A percentile compares a stretch with the other conserved stretches of the same genome.
Evolutionary conservation across 2,113 vertebrate genomes (phyloP).

Genomic region (Pteruthius melanotis): DNA sequence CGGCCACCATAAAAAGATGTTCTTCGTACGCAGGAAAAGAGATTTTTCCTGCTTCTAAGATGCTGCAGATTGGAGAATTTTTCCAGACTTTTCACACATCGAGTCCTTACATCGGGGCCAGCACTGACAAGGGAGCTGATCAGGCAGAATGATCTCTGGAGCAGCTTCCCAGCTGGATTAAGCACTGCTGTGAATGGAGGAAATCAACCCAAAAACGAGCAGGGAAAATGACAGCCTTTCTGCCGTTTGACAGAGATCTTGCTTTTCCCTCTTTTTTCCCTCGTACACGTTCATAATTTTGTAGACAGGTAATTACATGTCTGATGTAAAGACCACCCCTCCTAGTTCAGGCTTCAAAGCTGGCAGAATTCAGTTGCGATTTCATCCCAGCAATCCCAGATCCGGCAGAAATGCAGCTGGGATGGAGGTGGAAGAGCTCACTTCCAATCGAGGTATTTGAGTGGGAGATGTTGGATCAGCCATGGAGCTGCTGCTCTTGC

Average conservation of each 20-base stretch:
- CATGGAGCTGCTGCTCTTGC: not conserved
- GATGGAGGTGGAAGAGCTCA: not conserved
- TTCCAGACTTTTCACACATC: not conserved
- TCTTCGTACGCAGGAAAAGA: not conserved
- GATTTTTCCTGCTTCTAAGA: not conserved
- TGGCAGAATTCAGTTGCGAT: not conserved
- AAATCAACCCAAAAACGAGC: not conserved
- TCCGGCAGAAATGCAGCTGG: not conserved
- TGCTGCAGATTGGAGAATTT: not conserved
- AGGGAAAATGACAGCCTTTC: conserved; percentile 32
- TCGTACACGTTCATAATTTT: not conserved
- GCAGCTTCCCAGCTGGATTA: not conserved
- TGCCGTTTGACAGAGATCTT: conserved; percentile 17
- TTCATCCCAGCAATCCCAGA: not conserved
- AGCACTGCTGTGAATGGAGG: not conserved
- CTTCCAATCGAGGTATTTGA: rapidly evolving
- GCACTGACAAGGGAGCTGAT: not conserved
- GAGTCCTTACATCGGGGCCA: not conserved
- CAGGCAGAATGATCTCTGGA: not conserved
- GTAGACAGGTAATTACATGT: conserved; percentile 58
- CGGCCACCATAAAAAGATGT: not conserved
- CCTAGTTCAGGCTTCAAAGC: not conserved
- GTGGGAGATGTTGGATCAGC: not conserved
- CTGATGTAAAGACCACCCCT: conserved; percentile 26
- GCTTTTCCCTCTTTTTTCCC: not conserved